Percentiles rank a stretch among this genome's conserved stretches.
Evolutionary conservation across 2,797 vertebrate species (phyloP).

Genomic region (Okamejei kenojei): DNA sequence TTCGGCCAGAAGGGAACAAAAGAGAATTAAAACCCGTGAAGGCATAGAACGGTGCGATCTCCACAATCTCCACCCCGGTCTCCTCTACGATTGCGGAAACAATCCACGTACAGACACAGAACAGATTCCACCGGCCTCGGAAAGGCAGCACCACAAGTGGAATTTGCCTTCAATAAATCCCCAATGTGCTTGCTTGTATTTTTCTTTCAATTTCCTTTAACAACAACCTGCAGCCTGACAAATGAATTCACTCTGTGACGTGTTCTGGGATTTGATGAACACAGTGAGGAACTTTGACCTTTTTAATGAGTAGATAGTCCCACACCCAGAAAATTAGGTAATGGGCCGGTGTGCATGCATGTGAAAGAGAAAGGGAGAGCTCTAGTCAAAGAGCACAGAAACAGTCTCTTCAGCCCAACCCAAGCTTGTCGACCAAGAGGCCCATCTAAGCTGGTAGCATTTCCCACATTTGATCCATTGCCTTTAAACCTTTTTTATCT

Average conservation of each 20-base stretch:
- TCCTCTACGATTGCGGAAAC: constrained; percentile 42
- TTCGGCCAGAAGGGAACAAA: not conserved
- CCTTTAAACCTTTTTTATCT: no score
- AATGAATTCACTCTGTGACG: not conserved
- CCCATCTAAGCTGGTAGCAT: no score
- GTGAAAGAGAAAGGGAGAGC: no score
- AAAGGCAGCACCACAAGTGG: not conserved
- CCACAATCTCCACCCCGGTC: not conserved
- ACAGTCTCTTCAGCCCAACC: no score
- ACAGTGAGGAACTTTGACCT: not conserved
- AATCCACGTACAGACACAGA: not conserved
- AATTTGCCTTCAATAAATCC: constrained; percentile 20
- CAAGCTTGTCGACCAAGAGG: no score
- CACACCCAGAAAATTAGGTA: not conserved
- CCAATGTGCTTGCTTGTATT: not conserved
- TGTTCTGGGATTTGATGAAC: not conserved
- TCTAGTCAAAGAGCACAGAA: no score
- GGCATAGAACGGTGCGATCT: not conserved
- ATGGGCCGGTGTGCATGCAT: no score
- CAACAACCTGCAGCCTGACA: not conserved
- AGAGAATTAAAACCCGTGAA: not conserved
- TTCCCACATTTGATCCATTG: no score
- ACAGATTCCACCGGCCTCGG: not conserved
- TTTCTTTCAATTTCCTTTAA: not conserved
- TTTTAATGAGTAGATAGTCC: not conserved